These are phyloP conservation scores for Lampropteryx suffumata DNA, from an alignment of 2,888 invertebrate genomes.

Conservation along the genomic window DNA sequence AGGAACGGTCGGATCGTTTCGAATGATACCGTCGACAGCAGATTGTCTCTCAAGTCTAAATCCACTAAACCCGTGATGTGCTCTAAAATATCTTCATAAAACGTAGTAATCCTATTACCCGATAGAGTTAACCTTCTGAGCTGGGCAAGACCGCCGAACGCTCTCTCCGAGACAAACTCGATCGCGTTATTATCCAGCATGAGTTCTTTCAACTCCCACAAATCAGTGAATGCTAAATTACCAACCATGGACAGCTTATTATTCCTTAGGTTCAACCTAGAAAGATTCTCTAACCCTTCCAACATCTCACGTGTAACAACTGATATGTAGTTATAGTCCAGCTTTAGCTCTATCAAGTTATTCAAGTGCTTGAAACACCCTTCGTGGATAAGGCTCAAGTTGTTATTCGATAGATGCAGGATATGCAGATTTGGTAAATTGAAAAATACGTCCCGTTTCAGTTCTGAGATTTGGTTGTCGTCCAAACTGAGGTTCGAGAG, in stretches of 20 bases:
- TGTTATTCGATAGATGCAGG: constrained; percentile 92
- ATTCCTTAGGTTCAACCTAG: constrained; percentile 87
- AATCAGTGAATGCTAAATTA: constrained; percentile 90
- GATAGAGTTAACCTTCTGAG: constrained; percentile 87
- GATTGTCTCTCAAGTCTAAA: constrained; percentile 90
- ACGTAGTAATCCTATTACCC: constrained; percentile 87
- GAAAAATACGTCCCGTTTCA: constrained; percentile 88
- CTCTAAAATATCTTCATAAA: constrained; percentile 88
- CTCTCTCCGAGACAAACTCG: constrained; percentile 88
- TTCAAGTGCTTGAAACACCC: constrained; percentile 90
- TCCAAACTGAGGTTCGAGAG: constrained; percentile 87
- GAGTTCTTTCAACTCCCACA: constrained; percentile 87
- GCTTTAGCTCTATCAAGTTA: constrained; percentile 89
- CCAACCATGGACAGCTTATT: constrained; percentile 91
- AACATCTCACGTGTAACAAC: constrained; percentile 90
- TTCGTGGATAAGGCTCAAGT: constrained; percentile 92
- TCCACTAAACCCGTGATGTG: constrained; percentile 87
- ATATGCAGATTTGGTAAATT: constrained; percentile 87
- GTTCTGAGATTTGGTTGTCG: constrained; percentile 89
- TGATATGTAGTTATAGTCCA: constrained; percentile 89
- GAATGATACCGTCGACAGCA: constrained; percentile 88
- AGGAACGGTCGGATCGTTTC: constrained; percentile 89
- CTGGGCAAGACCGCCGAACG: constrained; percentile 88
- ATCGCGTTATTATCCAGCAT: constrained; percentile 87
- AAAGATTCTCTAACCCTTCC: constrained; percentile 87